Evolutionary conservation across 2,797 vertebrate genomes (phyloP).

Genomic region (Salarias fasciatus): DNA sequence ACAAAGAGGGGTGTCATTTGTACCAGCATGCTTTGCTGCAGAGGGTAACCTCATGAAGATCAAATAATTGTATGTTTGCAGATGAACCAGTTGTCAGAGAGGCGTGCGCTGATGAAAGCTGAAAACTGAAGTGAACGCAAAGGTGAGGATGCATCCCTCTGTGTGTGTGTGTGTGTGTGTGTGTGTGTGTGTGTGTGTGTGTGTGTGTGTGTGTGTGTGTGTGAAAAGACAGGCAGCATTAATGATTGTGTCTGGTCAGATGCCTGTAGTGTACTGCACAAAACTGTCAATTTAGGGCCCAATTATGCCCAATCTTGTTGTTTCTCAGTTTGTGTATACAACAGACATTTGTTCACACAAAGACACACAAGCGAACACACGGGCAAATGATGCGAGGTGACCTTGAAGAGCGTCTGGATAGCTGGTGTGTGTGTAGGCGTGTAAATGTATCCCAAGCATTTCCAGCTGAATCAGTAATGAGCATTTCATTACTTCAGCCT

Average conservation of each 20-base stretch:
- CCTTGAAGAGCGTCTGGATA: constrained; percentile 74
- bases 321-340: constrained; percentile 34
- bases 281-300: constrained; percentile 51
- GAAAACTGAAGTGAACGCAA: constrained; percentile 27
- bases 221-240: constrained; percentile 4
- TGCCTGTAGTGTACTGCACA: constrained; percentile 30
- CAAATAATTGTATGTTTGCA: constrained; percentile 21
- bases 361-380: constrained; percentile 28
- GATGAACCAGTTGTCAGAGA: constrained; percentile 6
- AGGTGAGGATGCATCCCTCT: constrained; percentile 11
- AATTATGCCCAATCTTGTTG: constrained; percentile 47
- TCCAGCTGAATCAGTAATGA: constrained; percentile 85
- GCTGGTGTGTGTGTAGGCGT: constrained; percentile 58
- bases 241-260: constrained; percentile 41
- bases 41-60: constrained; percentile 12
- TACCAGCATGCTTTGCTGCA: constrained; percentile 8
- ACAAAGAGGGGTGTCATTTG: constrained; percentile 11
- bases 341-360: constrained; percentile 7
- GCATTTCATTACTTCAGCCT: constrained; percentile 83
- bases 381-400: constrained; percentile 65
- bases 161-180: background rate
- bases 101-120: constrained; percentile 10
- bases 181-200: background rate
- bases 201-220: background rate
- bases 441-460: constrained; percentile 81